These are phyloP conservation scores for Hypothenemus hampei DNA, from an alignment of 1,140 invertebrate species.

Conservation along the genomic window DNA sequence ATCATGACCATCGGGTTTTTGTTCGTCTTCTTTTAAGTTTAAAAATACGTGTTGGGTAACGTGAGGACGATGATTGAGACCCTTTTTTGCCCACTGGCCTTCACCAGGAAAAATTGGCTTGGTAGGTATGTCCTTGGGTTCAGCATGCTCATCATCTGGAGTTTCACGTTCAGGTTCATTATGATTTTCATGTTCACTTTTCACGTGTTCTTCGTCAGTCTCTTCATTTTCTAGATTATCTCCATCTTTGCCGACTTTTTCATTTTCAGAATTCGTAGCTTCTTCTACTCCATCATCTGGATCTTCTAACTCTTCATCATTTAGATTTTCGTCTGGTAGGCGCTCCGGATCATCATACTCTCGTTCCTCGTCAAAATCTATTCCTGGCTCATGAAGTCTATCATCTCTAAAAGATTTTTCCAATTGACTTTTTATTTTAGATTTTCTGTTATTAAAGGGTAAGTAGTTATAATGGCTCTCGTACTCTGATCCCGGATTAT, in stretches of 20 bases:
- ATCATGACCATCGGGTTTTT: conserved; percentile 38
- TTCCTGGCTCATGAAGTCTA: conserved; percentile 29
- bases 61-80: conserved; percentile 42
- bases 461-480: too few species aligned
- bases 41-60: conserved; percentile 27
- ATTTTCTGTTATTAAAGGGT: conserved; percentile 2
- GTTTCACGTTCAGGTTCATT: conserved; percentile 1
- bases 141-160: conserved; percentile 31
- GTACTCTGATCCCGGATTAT: neutral
- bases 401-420: conserved; percentile 35
- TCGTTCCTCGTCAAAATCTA: neutral
- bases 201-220: neutral
- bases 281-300: neutral
- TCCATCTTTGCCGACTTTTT: neutral
- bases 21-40: conserved; percentile 20
- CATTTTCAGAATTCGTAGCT: neutral
- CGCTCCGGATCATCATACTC: conserved; percentile 4
- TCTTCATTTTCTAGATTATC: neutral
- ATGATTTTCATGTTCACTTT: neutral
- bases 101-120: conserved; percentile 49
- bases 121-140: conserved; percentile 43
- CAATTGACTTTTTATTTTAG: neutral
- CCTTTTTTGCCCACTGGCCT: conserved; percentile 49
- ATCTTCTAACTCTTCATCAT: conserved; percentile 2
- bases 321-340: neutral